These are phyloP conservation scores for Anguilla obscura DNA, from an alignment of 2,797 vertebrate species.

Conservation along the genomic window DNA sequence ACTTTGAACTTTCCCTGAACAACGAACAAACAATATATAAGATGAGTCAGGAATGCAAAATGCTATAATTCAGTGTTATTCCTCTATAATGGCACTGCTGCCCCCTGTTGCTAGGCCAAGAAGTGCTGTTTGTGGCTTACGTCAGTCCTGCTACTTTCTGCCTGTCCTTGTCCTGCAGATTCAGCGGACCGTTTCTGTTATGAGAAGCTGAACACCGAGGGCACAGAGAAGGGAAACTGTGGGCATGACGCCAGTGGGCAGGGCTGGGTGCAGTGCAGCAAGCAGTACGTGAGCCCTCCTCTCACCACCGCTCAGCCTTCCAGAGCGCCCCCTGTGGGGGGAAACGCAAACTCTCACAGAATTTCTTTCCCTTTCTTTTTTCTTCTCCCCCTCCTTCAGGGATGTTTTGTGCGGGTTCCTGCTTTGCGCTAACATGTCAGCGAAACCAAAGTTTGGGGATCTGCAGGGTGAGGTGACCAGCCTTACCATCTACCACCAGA, in stretches of 20 bases:
- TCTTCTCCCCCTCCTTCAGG: conserved; percentile 61
- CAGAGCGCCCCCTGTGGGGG: neutral
- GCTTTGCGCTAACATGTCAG: conserved; percentile 87
- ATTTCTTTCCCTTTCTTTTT: neutral
- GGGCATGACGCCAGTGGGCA: conserved; percentile 77
- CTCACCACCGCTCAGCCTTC: neutral
- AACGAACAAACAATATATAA: neutral
- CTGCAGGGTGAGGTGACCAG: conserved; percentile 86
- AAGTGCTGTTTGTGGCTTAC: conserved; percentile 7
- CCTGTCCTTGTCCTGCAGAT: conserved; percentile 58
- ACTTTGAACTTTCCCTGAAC: neutral
- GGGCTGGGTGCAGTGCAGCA: conserved; percentile 90
- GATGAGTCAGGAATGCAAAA: neutral
- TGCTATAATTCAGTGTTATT: neutral
- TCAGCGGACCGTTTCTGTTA: conserved; percentile 94
- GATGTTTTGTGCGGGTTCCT: conserved; percentile 94
- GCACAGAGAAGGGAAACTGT: conserved; percentile 92
- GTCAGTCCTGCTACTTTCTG: neutral
- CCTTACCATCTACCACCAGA: conserved; percentile 91
- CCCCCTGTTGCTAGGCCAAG: conserved; percentile 13
- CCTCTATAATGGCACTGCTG: neutral
- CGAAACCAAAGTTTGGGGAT: conserved; percentile 81
- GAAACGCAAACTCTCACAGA: neutral
- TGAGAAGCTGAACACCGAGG: conserved; percentile 93
- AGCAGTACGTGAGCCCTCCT: conserved; percentile 80